Conservation (phyloP, 2,113 vertebrate species). For the Rattus rattus region DNA sequence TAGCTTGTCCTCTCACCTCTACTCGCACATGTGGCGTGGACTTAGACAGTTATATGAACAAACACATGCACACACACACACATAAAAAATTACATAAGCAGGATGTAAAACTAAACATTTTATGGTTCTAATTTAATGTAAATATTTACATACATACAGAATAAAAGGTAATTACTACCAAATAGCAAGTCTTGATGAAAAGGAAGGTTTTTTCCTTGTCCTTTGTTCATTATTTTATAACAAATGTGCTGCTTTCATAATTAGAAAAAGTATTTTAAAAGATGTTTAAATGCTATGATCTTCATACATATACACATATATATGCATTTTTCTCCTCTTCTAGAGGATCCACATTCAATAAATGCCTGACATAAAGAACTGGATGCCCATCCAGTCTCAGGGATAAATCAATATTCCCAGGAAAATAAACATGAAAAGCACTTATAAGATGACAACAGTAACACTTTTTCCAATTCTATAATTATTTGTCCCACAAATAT, state of each 20-base stretch:
- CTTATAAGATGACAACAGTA: background rate
- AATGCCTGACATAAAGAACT: background rate
- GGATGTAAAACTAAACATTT: background rate
- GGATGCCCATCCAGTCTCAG: background rate
- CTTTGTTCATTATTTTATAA: background rate
- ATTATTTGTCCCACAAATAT: background rate
- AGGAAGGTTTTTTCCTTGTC: background rate
- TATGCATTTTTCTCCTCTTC: background rate
- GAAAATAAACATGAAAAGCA: constrained; percentile 4
- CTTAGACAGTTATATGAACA: background rate
- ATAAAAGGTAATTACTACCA: constrained; percentile 12
- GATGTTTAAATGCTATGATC: background rate
- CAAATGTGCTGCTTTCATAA: background rate
- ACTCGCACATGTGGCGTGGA: background rate
- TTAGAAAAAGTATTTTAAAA: background rate
- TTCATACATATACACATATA: background rate
- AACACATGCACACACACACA: background rate
- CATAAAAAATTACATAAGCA: background rate
- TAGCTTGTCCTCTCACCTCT: background rate
- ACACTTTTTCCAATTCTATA: background rate
- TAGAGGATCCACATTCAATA: background rate
- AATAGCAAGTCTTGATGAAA: background rate
- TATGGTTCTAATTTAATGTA: constrained; percentile 44
- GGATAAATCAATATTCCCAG: background rate
- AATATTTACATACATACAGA: background rate